Base-by-base conservation (phyloP, 2,797 vertebrate genomes). In the Chaetophractus vellerosus region DNA sequence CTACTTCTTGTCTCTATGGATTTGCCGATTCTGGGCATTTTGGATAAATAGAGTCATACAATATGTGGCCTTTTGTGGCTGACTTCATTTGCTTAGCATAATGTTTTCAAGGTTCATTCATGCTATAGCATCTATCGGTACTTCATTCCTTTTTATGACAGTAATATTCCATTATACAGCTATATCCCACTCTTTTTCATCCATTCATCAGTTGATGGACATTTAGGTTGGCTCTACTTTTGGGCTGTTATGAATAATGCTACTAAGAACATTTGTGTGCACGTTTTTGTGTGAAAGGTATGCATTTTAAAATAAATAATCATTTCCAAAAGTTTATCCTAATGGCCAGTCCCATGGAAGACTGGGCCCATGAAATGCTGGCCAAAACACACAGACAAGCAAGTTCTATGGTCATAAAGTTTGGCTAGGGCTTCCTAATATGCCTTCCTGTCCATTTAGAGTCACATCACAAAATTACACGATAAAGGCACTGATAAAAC, bases 311-410 rank as follows among this genome's bases (percentile, higher is more conserved):
- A 78, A 69, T 76, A 81, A 90, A 50, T 33, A 71, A 48, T 50
- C n/a, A 64, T 81, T 82, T 93, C 68, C 45, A 89, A 59, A 89
- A 90, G 48, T 63, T 5, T 69, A 9, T 78, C 23, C n/a, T 81
- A 28, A 63, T 38, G 76, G 6, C 14, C 38, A 12, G 4, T 85
- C 33, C 36, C 15, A 3, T 31, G 52, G 57, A 78, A n/a, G 21
- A 66, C 14, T 33, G 59, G 38, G 24, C 15, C 45, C 15, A 57
- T 23, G 16, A 88, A 87, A 79, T 19, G 10, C 26, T 93, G 33
- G 50, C 45, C 36, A 41, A 74, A 90, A 84, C 31, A 38, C 7
- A 41, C 10, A 75, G 52, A 31, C 23, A 24, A 72, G 63, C 12
- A 45, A 14, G 7, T 63, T 89, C n/a, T 63, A 0, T 5, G 24